These are phyloP conservation scores for Phainopepla nitens DNA, from an alignment of 2,113 vertebrate genomes.

Conservation along the genomic window DNA sequence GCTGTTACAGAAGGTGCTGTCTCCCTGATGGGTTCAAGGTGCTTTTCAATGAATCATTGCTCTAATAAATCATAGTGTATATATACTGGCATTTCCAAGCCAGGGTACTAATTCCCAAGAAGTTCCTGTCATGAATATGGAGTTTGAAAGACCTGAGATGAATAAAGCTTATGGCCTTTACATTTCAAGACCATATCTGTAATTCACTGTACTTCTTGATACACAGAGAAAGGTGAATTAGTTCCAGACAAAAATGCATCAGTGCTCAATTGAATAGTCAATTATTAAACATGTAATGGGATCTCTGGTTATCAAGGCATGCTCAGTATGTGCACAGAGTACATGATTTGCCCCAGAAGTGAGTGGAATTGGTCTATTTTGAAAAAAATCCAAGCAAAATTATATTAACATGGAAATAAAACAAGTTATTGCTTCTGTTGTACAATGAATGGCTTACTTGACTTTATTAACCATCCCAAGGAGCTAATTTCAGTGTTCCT, in stretches of 20 bases:
- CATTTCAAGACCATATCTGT: slow-evolving; percentile 32
- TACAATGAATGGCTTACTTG: background rate
- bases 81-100: slow-evolving; percentile 21
- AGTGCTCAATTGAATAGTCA: slow-evolving; percentile 74
- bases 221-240: slow-evolving; percentile 74
- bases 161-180: slow-evolving; percentile 13
- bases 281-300: slow-evolving; percentile 75
- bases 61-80: slow-evolving; percentile 67
- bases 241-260: slow-evolving; percentile 75
- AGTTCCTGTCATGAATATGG: slow-evolving; percentile 56
- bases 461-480: background rate
- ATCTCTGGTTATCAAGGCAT: slow-evolving; percentile 62
- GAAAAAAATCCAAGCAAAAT: slow-evolving; percentile 21
- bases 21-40: slow-evolving; percentile 47
- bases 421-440: slow-evolving; percentile 16
- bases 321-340: slow-evolving; percentile 48
- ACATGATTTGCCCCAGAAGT: slow-evolving; percentile 41
- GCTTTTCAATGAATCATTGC: background rate
- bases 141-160: slow-evolving; percentile 19
- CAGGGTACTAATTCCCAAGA: slow-evolving; percentile 50
- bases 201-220: slow-evolving; percentile 64
- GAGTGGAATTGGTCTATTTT: background rate
- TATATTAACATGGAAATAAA: slow-evolving; percentile 37
- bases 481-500: background rate
- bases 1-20: slow-evolving; percentile 6